Evolutionary conservation across 2,113 vertebrate species (phyloP).

Genomic region (Eublepharis macularius): DNA sequence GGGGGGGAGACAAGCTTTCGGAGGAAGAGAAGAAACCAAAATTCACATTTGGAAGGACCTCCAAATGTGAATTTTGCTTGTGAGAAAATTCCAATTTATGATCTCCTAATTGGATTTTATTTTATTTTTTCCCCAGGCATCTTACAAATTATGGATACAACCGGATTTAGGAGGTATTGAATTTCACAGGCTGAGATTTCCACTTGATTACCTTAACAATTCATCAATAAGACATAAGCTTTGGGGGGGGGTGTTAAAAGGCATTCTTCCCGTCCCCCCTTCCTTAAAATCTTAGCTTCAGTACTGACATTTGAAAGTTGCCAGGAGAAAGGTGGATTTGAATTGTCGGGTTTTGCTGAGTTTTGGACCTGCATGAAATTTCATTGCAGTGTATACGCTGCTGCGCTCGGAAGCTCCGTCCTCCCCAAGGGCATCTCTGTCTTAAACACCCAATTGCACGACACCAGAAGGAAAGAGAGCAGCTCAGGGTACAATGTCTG

Average conservation of each 20-base stretch:
- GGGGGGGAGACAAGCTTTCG: no score
- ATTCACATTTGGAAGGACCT: not conserved
- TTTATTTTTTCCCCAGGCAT: not conserved
- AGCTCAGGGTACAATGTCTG: not conserved
- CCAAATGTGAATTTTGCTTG: not conserved
- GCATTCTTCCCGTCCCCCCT: not conserved
- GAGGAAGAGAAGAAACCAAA: no score
- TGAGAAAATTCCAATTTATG: not conserved
- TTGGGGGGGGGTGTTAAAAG: not conserved
- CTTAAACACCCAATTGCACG: not conserved
- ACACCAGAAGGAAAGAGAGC: not conserved
- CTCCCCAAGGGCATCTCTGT: conserved; percentile 14
- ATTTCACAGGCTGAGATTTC: not conserved
- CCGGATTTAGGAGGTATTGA: not conserved
- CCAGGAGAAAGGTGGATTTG: not conserved
- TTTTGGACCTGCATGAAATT: not conserved
- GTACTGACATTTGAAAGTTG: not conserved
- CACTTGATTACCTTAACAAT: not conserved
- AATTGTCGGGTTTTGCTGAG: not conserved
- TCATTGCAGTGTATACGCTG: no score
- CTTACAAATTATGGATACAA: not conserved
- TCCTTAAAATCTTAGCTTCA: no score
- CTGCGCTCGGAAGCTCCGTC: not conserved
- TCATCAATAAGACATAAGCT: not conserved
- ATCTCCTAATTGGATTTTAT: not conserved